phyloP scores from a whole-genome alignment of 1,140 invertebrate genomes.

The Scaptomyza hsui region DNA sequence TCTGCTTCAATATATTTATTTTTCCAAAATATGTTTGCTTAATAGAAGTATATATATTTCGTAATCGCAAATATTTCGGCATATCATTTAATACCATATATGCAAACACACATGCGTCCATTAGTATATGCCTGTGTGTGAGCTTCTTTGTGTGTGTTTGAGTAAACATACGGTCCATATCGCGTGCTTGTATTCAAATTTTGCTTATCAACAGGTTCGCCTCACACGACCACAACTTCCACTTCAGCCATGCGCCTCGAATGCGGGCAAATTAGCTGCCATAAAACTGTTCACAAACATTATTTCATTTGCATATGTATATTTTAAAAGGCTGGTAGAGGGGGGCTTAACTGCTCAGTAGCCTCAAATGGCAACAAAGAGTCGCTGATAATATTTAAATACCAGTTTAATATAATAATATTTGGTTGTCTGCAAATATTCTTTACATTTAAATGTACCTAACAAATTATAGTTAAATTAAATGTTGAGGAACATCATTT shows the following conservation, averaged over 20 bases:
- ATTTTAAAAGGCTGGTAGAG: slow-evolving; percentile 16
- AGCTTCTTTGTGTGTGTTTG: slow-evolving; percentile 1
- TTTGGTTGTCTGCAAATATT: background rate
- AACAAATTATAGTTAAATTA: too few relatives aligned
- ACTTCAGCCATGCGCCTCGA: slow-evolving; percentile 13
- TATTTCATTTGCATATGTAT: slow-evolving; percentile 33
- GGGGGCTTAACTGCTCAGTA: slow-evolving; percentile 18
- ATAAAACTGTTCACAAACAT: slow-evolving; percentile 63
- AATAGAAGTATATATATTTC: slow-evolving; percentile 14
- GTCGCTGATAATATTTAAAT: background rate
- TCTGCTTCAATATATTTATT: slow-evolving; percentile 16
- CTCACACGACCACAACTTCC: slow-evolving; percentile 40
- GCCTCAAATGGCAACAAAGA: background rate
- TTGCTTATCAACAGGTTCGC: slow-evolving; percentile 72
- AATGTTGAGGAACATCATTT: too few relatives aligned
- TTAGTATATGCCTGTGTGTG: slow-evolving; percentile 1
- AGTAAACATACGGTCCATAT: slow-evolving; percentile 38
- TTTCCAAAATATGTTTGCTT: background rate
- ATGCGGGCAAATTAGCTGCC: slow-evolving; percentile 44
- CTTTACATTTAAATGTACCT: too few relatives aligned
- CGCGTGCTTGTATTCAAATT: slow-evolving; percentile 76
- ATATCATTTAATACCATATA: slow-evolving; percentile 28
- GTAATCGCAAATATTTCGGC: slow-evolving; percentile 32
- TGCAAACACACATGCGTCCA: background rate
- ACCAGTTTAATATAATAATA: background rate